Evolutionary conservation across 2,113 vertebrate species (phyloP).

Genomic region (Daphoenositta chrysoptera): DNA sequence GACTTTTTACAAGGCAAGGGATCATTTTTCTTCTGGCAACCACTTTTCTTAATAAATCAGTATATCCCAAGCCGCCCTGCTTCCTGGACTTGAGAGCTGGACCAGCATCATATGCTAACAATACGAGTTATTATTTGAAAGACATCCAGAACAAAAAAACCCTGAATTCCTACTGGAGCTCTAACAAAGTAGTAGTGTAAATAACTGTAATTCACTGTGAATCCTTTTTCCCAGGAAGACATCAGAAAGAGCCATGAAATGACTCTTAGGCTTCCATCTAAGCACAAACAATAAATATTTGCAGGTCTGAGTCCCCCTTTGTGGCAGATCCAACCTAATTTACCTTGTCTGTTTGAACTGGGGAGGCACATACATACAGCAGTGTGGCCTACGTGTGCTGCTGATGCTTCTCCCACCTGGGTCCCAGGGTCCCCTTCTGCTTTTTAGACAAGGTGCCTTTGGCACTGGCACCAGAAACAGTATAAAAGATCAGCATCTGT

Average conservation of each 20-base stretch:
- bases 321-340: not conserved
- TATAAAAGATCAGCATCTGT: accelerated
- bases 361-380: not conserved
- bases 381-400: not conserved
- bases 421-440: not conserved
- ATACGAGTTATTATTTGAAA: accelerated
- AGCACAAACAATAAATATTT: not conserved
- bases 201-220: not conserved
- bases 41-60: not conserved
- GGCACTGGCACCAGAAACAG: not conserved
- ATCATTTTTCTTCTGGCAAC: not conserved
- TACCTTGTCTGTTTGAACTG: not conserved
- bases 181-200: not conserved
- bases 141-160: not conserved
- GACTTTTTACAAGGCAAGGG: not conserved
- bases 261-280: not conserved
- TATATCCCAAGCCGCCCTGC: not conserved
- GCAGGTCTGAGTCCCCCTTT: not conserved
- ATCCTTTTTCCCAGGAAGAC: not conserved
- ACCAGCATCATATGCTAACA: not conserved
- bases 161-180: not conserved
- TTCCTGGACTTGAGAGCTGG: not conserved
- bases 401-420: not conserved
- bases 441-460: not conserved
- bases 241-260: not conserved